Base-by-base conservation (phyloP, 2,797 vertebrate genomes). In the Pelobates cultripes region DNA sequence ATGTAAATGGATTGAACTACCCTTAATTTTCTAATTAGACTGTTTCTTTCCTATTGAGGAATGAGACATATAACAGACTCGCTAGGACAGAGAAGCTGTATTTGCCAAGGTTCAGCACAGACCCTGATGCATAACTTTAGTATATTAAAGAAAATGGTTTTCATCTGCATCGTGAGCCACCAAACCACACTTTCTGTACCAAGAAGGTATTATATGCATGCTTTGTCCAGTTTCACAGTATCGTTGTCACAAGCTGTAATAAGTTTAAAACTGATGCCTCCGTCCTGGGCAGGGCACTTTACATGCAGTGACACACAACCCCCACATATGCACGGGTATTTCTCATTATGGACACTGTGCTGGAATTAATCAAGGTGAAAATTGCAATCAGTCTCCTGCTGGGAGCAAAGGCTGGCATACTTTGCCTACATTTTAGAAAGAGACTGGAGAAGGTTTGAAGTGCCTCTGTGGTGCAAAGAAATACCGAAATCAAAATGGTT, bases 301-400 rank as follows among this genome's bases (percentile, higher is more conserved):
- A 63, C 77, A 75, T 28, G 10, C 70, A 60, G 70, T 43, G 55
- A 76, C 73, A 71, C 7, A 44, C 47, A 83, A n/a, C 63, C 57
- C 41, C 12, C 71, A 74, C 81, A 28, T 76, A 79, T 43, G 73
- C 41, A 40, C 45, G 72, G 81, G 67, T 70, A 73, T 83, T 83
- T 83, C 82, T 83, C 82, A 79, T 83, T 83, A 83, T 10, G 77
- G 82, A 79, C 77, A 78, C 77, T 70, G 77, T 83, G 82, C 70
- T 66, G 64, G 77, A 83, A 83, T 83, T 83, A 83, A 83, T 83
- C 82, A 83, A 83, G 82, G 82, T 83, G 82, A 83, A 83, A 83
- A 83, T 83, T 83, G 82, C 82, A 83, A 83, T 83, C 82, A 83
- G 78, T 83, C 82, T 83, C 82, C 77, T 57, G 77, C 82, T 64